phyloP scores from a whole-genome alignment of 1,140 invertebrate genomes.

The Globodera rostochiensis region DNA sequence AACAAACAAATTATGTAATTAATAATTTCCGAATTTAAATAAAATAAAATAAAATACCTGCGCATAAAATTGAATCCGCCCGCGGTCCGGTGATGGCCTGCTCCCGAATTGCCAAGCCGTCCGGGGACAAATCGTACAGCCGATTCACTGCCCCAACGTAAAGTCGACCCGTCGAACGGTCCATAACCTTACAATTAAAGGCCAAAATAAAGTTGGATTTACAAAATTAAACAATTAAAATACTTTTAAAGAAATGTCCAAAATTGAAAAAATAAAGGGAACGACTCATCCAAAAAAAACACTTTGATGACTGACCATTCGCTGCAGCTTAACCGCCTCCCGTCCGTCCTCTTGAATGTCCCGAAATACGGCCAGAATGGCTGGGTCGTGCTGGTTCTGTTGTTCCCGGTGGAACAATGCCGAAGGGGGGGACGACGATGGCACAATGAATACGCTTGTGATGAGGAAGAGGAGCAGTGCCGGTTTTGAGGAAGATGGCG shows the following conservation, averaged over 20 bases:
- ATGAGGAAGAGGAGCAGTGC: not conserved
- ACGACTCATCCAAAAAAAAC: constrained; percentile 16
- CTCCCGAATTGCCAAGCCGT: constrained; percentile 44
- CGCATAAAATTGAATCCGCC: constrained; percentile 54
- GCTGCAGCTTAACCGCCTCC: constrained; percentile 49
- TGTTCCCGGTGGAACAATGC: constrained; percentile 6
- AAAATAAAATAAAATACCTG: constrained; percentile 38
- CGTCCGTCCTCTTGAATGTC: constrained; percentile 38
- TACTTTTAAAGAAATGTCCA: too few species aligned
- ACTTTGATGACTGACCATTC: constrained; percentile 47
- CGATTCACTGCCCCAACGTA: constrained; percentile 62
- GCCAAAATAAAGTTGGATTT: too few species aligned
- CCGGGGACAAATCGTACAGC: constrained; percentile 57
- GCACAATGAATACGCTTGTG: not conserved
- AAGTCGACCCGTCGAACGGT: constrained; percentile 56
- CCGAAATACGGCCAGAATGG: constrained; percentile 46
- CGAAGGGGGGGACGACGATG: not conserved
- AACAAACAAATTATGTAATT: too few species aligned
- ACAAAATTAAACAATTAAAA: constrained; percentile 6
- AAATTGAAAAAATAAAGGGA: too few species aligned
- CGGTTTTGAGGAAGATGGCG: not conserved
- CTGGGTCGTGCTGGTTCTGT: constrained; percentile 35
- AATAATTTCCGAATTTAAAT: not conserved
- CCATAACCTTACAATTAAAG: constrained; percentile 53
- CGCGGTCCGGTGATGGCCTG: constrained; percentile 57